Base-by-base conservation (phyloP, 1,140 invertebrate genomes). In the Lepidurus packardi region DNA sequence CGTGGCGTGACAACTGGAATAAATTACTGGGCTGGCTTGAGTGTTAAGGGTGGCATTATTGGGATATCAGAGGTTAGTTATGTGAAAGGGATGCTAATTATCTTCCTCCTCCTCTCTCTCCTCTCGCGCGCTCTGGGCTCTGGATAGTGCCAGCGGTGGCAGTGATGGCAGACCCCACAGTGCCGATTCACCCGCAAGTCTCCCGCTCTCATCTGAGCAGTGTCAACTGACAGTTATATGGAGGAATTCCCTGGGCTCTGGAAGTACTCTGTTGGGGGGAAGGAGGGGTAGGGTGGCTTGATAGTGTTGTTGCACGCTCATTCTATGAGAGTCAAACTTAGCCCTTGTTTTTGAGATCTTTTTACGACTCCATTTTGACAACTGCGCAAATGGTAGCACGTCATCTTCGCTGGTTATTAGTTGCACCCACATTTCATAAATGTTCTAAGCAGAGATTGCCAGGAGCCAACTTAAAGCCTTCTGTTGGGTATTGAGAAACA, bases 41-140 rank as follows among this genome's bases (percentile, higher is more conserved):
- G 53, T 65, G 53, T 65, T 65, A 65, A 34, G 53, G 53, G 53
- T 65, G 53, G 53, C 53, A 65, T 65, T 65, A 65, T 65, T 65
- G 53, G 53, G 53, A 65, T 65, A 65, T 65, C 53, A 65, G 53
- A 65, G 53, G 53, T 65, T 65, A 65, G 16, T 65, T 65, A 65
- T 65, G 53, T 65, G 53, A 65, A 65, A 65, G 53, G 53, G 53
- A 65, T 65, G 53, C 53, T 65, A 65, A 65, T 65, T 65, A 65
- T 21, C 53, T 65, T 65, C 53, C 53, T 65, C 53, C 53, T 21
- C 8, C 16, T 13, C 13, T 21, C 53, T n/a, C 21, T 65, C 13
- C 53, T 65, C 53, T 65, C 6, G 10, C 53, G 16, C 53, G 34
- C 34, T 34, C 34, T 34, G 16, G 53, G 53, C 53, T 65, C 53